A percentile compares a stretch with the other conserved stretches of the same genome.
These are phyloP conservation scores for Pipistrellus pygmaeus DNA, from an alignment of 2,797 vertebrate genomes.

Conservation along the genomic window DNA sequence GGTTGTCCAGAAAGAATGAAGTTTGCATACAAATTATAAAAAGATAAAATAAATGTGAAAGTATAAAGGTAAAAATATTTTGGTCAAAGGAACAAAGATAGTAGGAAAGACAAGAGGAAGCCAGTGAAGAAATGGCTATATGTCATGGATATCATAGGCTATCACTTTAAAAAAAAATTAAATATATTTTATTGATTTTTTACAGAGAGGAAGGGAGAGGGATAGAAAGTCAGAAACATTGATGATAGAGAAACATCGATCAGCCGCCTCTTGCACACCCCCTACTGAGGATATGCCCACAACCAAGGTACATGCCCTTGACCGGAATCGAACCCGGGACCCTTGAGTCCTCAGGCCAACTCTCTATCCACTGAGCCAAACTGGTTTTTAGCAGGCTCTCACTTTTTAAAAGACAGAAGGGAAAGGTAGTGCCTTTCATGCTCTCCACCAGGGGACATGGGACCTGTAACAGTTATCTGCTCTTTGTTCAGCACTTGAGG, in stretches of 20 bases:
- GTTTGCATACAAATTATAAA: neutral
- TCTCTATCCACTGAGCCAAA: too few relatives aligned
- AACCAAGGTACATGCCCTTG: too few relatives aligned
- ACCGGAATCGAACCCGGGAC: too few relatives aligned
- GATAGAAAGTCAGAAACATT: too few relatives aligned
- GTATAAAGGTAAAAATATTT: neutral
- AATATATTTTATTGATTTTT: too few relatives aligned
- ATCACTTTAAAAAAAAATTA: neutral
- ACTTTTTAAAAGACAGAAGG: neutral
- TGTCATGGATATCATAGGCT: neutral
- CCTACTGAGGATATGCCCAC: too few relatives aligned
- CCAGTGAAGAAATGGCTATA: neutral
- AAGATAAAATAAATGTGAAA: neutral
- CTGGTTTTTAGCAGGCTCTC: neutral
- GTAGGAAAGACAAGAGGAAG: neutral
- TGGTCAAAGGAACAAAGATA: neutral
- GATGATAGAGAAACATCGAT: too few relatives aligned
- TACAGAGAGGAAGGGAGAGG: too few relatives aligned
- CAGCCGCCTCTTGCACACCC: too few relatives aligned
- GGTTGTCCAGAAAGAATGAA: neutral
- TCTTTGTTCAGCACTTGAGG: neutral
- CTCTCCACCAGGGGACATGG: neutral
- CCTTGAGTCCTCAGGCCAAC: too few relatives aligned
- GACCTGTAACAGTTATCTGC: neutral
- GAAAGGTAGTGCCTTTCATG: neutral